phyloP scores from a whole-genome alignment of 1,140 invertebrate genomes.

The Homarus americanus region DNA sequence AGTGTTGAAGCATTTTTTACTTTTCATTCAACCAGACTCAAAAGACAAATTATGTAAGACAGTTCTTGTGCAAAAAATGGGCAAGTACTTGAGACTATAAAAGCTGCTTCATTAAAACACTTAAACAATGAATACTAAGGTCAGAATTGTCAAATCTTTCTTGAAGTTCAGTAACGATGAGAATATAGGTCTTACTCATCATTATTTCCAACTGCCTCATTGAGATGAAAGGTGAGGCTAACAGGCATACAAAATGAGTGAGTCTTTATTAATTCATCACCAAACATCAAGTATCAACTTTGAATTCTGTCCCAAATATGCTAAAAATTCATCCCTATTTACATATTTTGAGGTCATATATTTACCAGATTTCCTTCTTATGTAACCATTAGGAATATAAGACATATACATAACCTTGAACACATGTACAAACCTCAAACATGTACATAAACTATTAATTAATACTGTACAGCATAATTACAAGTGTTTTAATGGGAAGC shows the following conservation, averaged over 20 bases:
- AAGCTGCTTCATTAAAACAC: conserved; percentile 39
- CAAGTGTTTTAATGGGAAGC: conserved; percentile 40
- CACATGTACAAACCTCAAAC: conserved; percentile 42
- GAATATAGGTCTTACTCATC: conserved; percentile 7
- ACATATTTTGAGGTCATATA: conserved; percentile 23
- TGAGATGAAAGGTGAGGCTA: background rate
- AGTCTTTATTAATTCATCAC: background rate
- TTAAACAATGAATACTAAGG: conserved; percentile 43
- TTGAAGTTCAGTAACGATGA: conserved; percentile 9
- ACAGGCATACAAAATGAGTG: background rate
- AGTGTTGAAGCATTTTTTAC: conserved; percentile 17
- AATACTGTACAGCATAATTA: conserved; percentile 49
- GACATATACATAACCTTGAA: conserved; percentile 32
- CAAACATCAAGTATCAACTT: conserved; percentile 12
- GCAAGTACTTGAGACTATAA: conserved; percentile 38
- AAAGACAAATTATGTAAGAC: conserved; percentile 29
- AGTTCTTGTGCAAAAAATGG: conserved; percentile 39
- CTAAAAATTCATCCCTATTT: conserved; percentile 32
- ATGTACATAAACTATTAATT: conserved; percentile 44
- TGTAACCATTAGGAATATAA: conserved; percentile 38
- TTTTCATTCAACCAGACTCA: conserved; percentile 43
- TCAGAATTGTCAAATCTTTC: conserved; percentile 18
- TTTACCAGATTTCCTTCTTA: conserved; percentile 20
- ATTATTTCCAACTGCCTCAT: background rate
- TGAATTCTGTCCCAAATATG: conserved; percentile 20